phyloP scores from a whole-genome alignment of 2,797 vertebrate genomes.

The Thamnophis elegans region DNA sequence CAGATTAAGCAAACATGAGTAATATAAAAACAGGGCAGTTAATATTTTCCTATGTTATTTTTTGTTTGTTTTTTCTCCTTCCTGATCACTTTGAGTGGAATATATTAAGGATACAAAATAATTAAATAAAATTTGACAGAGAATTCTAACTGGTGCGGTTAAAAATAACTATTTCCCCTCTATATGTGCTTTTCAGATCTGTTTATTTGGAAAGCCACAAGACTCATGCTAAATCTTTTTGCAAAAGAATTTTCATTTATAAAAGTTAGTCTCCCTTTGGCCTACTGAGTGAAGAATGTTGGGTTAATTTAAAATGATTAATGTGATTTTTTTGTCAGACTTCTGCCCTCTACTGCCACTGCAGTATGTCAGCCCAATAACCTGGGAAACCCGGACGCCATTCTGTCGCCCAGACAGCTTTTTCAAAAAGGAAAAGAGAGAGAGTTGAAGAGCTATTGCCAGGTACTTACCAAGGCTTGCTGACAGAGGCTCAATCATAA shows the following conservation, averaged over 20 bases:
- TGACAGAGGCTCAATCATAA: conserved; percentile 70
- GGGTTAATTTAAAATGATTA: conserved; percentile 95
- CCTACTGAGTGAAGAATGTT: conserved; percentile 73
- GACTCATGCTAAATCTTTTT: conserved; percentile 61
- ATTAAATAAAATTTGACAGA: background rate
- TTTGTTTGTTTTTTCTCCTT: background rate
- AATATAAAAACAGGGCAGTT: background rate
- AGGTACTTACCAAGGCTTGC: conserved; percentile 71
- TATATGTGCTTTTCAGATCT: background rate
- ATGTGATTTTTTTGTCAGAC: conserved; percentile 86
- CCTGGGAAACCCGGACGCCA: conserved; percentile 79
- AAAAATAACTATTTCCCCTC: conserved; percentile 52
- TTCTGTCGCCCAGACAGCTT: conserved; percentile 78
- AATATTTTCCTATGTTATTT: background rate
- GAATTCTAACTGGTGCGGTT: conserved; percentile 14
- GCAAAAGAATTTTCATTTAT: conserved; percentile 75
- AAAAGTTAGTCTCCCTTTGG: conserved; percentile 75
- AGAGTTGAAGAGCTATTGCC: conserved; percentile 69
- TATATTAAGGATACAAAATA: background rate
- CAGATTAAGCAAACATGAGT: background rate
- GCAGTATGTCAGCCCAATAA: conserved; percentile 90
- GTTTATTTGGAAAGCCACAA: conserved; percentile 60
- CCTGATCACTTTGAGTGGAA: background rate
- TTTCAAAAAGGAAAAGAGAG: conserved; percentile 54
- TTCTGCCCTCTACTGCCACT: conserved; percentile 81